Evolutionary conservation across 2,113 vertebrate genomes (phyloP), one percentile per base, ranked within the genome.

Genomic region (Ancistrus triradiatus): DNA sequence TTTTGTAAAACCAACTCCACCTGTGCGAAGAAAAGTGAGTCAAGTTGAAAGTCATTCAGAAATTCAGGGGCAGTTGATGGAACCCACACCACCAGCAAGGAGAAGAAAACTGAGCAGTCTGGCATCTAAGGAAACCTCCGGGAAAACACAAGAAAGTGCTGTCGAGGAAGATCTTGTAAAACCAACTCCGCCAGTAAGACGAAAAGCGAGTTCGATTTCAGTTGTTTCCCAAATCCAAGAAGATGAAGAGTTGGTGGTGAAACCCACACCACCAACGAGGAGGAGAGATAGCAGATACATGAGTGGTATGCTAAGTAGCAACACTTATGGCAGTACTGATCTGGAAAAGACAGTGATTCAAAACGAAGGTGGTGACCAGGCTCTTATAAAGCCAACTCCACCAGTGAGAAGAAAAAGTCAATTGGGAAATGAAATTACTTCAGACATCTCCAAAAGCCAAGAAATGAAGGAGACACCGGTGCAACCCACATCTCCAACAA

Each of bases 1-100:
- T 28, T n/a, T 35, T 27, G 42, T 42, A 42, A 66, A 74, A 65
- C 61, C 49, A 56, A 46, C 55, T 24, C 61, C 56, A 61, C 61
- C 72, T 21, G 48, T 44, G 14, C 61, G 61, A 50, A 9, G 13
- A 42, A 74, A 61, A 66, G 10, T 48, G n/a, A 66, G 24, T 25
- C 21, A 2, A 19, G 15, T 28, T 15, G 61, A 47, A 60, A 49
- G 18, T 35, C 60, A 61, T n/a, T 2, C 2, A 49, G 70, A 59
- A 53, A 38, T 52, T 2, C n/a, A n/a, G n/a, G 40, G 35, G 2
- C 6, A 2, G 5, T 25, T 49, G 35, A 40, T 42, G n/a, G 60
- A 60, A 38, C 55, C 35, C 7, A 60, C 66, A n/a, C n/a, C n/a
- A 9, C 61, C 60, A 17, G 28, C 56, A 44, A 64, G 55, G 50